phyloP scores from a whole-genome alignment of 2,888 invertebrate genomes.

The Polia nebulosa region DNA sequence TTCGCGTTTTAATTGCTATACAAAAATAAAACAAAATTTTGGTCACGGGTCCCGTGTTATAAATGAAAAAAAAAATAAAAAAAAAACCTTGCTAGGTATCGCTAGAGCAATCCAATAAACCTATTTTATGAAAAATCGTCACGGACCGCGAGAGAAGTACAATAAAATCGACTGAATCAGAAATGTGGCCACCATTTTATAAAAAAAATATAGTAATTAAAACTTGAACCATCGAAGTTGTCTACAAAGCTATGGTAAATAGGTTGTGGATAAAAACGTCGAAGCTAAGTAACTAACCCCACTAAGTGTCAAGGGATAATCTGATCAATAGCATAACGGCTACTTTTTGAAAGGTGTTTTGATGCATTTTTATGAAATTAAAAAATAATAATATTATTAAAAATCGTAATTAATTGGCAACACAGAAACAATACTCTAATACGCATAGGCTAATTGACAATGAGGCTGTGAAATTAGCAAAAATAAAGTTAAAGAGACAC shows the following conservation, averaged over 20 bases:
- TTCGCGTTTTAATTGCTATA: constrained; percentile 56
- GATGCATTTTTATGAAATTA: constrained; percentile 87
- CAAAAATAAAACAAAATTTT: constrained; percentile 15
- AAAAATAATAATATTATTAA: constrained; percentile 75
- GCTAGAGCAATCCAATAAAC: constrained; percentile 59
- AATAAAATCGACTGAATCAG: constrained; percentile 33
- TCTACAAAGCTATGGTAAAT: constrained; percentile 78
- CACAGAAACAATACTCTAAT: constrained; percentile 90
- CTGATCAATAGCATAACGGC: constrained; percentile 88
- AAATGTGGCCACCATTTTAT: constrained; percentile 44
- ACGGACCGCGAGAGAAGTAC: constrained; percentile 15
- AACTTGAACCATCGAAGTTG: constrained; percentile 70
- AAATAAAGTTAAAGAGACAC: constrained; percentile 80
- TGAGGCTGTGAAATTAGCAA: constrained; percentile 91
- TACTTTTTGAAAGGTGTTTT: constrained; percentile 90
- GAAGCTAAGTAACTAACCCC: constrained; percentile 79
- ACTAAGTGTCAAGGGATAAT: constrained; percentile 85
- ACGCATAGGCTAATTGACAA: constrained; percentile 91
- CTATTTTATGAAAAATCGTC: constrained; percentile 46
- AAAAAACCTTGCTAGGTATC: constrained; percentile 55
- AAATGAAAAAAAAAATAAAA: constrained; percentile 41
- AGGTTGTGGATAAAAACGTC: constrained; percentile 78
- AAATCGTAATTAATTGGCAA: constrained; percentile 88
- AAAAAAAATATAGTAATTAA: constrained; percentile 58
- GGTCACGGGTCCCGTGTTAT: constrained; percentile 45